Evolutionary conservation across 2,113 vertebrate species (phyloP), one percentile per base, ranked within the genome.

Genomic region (Bujurquina vittata): DNA sequence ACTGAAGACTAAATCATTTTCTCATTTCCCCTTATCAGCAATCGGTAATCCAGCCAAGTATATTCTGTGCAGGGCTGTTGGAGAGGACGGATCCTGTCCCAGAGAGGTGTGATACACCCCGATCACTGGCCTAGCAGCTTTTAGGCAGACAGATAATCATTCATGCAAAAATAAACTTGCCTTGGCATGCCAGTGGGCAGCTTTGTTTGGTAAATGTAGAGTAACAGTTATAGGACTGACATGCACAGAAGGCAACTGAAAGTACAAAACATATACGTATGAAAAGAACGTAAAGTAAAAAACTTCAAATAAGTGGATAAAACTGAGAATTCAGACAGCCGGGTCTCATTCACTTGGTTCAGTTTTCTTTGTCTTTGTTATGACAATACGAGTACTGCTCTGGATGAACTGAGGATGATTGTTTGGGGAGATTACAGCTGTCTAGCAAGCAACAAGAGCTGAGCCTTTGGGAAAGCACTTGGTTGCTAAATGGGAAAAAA

Each of bases 401-500:
- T 74, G 65, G 55, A 63, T 4, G 9, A 57, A 59, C 26, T 77
- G 40, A 31, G 17, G 59, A 23, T 82, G 54, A 67, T 20, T 55
- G 52, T 75, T 43, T 81, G 40, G 10, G 22, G 31, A 56, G 46
- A 80, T 72, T 52, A 73, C 43, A 59, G n/a, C 23, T 49, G 37
- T 72, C 56, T 73, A 31, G 54, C 3, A 80, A 33, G 75, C 20
- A 77, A 52, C 35, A 26, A 59, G 37, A 37, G 22, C 40, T 59
- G 20, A 52, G 20, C 55, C 26, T 59, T 59, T 54, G 46, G 63
- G 78, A 77, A 73, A 58, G n/a, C 29, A 17, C 23, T 46, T 14
- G 20, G 7, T 22, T 79, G 40, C 5, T 59, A 26, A 67, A 56
- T 40, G 29, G 77, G 46, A 77, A 77, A 77, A 80, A 90, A 83